Evolutionary conservation across 1,140 invertebrate genomes (phyloP), one percentile per base, ranked within the genome.

Genomic region (Chelonus insularis): DNA sequence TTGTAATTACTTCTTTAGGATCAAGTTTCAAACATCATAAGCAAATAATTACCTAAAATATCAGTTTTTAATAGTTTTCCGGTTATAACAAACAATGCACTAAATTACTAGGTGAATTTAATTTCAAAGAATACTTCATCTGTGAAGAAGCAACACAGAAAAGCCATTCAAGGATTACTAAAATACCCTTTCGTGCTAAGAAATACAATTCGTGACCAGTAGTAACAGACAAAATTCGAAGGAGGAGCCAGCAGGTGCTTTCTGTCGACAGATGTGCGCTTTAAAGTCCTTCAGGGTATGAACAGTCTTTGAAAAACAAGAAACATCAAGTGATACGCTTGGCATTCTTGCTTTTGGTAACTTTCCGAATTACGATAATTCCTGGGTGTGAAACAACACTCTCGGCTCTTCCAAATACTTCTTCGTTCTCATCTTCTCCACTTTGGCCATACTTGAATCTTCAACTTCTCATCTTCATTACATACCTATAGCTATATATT

Each of bases 341-440:
- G 5, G 12, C 50, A 37, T 34, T 52, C 50, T 39, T 11, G 21
- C 12, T 18, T 51, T 34, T 34, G 14, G 48, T 34, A 51, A 51
- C 12, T 51, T 51, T 51, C 25, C 25, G 48, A 51, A 51, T 32
- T 51, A 51, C 48, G 48, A 51, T 51, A 51, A 51, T 51, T 51
- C 23, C n/a, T 34, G 48, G 29, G 29, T 23, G 48, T 14, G 29
- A 51, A 23, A 48, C 48, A 25, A 5, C 48, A 9, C 23, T 23
- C 18, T 18, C 21, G 9, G 23, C 11, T 14, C 5, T 8, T 34
- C 29, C 6, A 18, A 6, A 51, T 18, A 29, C 6, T 32, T 9
- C 32, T 37, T 52, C 25, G n/a, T 52, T 52, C 14, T 52, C 8
- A 18, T 37, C 14, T 34, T 52, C n/a, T 11, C 4, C 43, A 14